Base-by-base conservation (phyloP, 2,797 vertebrate species). In the Carapus acus region DNA sequence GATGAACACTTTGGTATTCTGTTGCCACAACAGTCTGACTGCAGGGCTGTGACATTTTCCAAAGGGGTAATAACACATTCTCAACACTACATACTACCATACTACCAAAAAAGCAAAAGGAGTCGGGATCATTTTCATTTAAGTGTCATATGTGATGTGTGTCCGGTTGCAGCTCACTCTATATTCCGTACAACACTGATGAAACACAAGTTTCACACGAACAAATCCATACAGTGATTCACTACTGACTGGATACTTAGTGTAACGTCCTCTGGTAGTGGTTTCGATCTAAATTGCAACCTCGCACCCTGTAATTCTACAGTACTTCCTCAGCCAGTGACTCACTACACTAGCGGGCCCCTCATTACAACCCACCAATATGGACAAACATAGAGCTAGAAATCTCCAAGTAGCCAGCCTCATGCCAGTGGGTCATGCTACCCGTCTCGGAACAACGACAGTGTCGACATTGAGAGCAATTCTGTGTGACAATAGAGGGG, bases 291-390 rank as follows among this genome's bases (percentile, higher is more conserved):
- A 73, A 74, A 69, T 56, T 62, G 73, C 59, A 61, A 58, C 62
- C 44, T 16, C 70, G 73, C 70, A 71, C 63, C 78, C 69, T 81
- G 22, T 71, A 82, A 81, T 81, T 78, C 65, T 62, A 65, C 58
- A 61, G 62, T 60, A 64, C 67, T 63, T 71, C 67, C 49, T 53
- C 77, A 71, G 62, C 61, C 49, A 29, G 55, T 78, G 79, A 82
- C 72, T 76, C 68, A 78, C 43, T 67, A 70, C 63, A 53, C 33
- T 51, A 65, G 59, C 49, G 41, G 62, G 62, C 57, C 65, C 24
- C 33, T 79, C 71, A 74, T 83, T 80, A 80, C 73, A 79, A 73
- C 62, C 71, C 74, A 75, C 67, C 56, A 69, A 69, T 68, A 60
- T 61, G 77, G 64, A 80, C 67, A 81, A 77, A 83, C 78, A 76